These are phyloP conservation scores for Halcyon smyrnensis DNA, from an alignment of 2,797 vertebrate species.

Conservation along the genomic window DNA sequence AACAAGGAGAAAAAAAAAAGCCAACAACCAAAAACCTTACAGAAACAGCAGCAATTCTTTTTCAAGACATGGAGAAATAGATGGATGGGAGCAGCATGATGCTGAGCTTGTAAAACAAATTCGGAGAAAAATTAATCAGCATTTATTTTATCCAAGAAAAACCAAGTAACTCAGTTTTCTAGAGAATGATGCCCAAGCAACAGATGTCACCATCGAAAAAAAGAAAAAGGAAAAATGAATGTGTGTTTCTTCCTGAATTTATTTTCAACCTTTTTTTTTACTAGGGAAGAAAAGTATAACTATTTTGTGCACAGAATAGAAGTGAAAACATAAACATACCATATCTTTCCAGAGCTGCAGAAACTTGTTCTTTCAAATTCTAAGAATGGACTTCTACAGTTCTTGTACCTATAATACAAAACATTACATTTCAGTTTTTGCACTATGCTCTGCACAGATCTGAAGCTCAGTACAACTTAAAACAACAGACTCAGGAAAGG, in stretches of 20 bases:
- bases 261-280: not conserved
- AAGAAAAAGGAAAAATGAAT: not conserved
- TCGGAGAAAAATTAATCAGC: not conserved
- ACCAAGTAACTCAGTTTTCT: not conserved
- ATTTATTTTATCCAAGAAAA: not conserved
- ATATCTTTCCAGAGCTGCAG: conserved; percentile 76
- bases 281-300: not conserved
- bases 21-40: not conserved
- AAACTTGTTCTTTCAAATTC: conserved; percentile 69
- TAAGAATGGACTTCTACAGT: conserved; percentile 66
- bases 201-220: not conserved
- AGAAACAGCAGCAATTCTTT: conserved; percentile 6
- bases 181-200: not conserved
- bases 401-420: conserved; percentile 79
- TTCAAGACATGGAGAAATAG: not conserved
- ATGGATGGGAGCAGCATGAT: not conserved
- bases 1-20: not conserved
- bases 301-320: not conserved
- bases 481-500: not conserved
- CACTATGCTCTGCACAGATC: not conserved
- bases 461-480: not conserved
- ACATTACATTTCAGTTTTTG: conserved; percentile 67
- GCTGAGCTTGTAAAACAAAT: not conserved
- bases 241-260: not conserved
- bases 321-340: conserved; percentile 73